These are phyloP conservation scores for Homarus gammarus DNA, from an alignment of 2,888 invertebrate genomes.

Conservation along the genomic window DNA sequence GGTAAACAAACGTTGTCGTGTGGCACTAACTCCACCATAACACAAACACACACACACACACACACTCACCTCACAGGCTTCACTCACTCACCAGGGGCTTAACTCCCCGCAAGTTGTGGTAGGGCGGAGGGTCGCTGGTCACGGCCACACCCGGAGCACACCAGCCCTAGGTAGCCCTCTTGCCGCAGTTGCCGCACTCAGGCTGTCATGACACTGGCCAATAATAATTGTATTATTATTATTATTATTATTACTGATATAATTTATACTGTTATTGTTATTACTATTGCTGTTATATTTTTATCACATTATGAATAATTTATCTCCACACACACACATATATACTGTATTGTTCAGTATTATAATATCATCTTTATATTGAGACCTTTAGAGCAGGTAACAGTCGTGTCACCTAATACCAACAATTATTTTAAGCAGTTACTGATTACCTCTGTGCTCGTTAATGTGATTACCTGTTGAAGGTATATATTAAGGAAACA, in stretches of 20 bases:
- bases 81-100: neutral
- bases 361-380: no score
- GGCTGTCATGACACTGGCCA: neutral
- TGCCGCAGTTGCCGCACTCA: neutral
- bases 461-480: no score
- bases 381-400: no score
- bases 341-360: no score
- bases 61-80: neutral
- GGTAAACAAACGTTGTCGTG: constrained; percentile 46
- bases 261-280: constrained; percentile 9
- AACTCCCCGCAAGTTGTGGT: neutral
- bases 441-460: no score
- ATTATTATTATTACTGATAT: constrained; percentile 7
- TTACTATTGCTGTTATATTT: neutral
- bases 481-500: no score
- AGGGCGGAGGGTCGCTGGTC: no score
- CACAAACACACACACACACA: neutral
- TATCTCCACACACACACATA: no score
- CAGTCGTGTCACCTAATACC: no score
- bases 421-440: no score
- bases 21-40: neutral
- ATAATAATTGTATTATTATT: neutral
- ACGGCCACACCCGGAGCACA: no score
- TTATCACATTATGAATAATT: no score
- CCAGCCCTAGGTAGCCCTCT: neutral